A percentile compares a stretch with the other conserved stretches of the same genome.
phyloP scores from a whole-genome alignment of 2,888 invertebrate genomes.

The Agonopterix subpropinquella region DNA sequence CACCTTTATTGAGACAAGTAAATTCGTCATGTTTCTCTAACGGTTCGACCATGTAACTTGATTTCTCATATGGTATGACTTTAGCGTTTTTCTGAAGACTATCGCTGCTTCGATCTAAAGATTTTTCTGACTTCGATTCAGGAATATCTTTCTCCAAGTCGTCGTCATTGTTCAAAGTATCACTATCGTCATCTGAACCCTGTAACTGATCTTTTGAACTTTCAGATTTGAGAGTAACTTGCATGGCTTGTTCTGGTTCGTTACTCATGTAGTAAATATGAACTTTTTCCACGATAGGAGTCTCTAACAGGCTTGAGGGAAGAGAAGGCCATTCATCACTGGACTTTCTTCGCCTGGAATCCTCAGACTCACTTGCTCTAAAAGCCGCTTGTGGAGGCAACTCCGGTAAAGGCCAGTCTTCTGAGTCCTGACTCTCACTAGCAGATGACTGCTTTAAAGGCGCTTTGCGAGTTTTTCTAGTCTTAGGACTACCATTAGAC shows the following conservation, averaged over 20 bases:
- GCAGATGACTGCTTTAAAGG: constrained; percentile 62
- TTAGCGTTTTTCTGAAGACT: constrained; percentile 42
- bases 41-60: constrained; percentile 70
- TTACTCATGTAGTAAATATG: constrained; percentile 87
- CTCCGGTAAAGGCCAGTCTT: constrained; percentile 85
- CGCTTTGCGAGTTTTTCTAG: constrained; percentile 45
- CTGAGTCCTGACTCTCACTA: constrained; percentile 83
- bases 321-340: constrained; percentile 90
- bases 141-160: constrained; percentile 73
- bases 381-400: constrained; percentile 76
- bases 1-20: constrained; percentile 52
- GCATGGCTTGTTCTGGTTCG: constrained; percentile 85
- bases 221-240: constrained; percentile 81
- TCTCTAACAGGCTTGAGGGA: constrained; percentile 82
- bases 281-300: constrained; percentile 83
- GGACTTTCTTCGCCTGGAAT: constrained; percentile 53
- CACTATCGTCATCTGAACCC: constrained; percentile 81
- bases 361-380: constrained; percentile 32
- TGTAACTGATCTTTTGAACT: constrained; percentile 78
- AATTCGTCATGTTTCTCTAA: constrained; percentile 56
- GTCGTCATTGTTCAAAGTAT: constrained; percentile 80
- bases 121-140: constrained; percentile 64
- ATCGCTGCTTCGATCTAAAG: constrained; percentile 43
- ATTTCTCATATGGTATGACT: constrained; percentile 66
- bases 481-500: constrained; percentile 37